phyloP scores from a whole-genome alignment of 2,888 invertebrate genomes.

The Aproaerema taeniolella region DNA sequence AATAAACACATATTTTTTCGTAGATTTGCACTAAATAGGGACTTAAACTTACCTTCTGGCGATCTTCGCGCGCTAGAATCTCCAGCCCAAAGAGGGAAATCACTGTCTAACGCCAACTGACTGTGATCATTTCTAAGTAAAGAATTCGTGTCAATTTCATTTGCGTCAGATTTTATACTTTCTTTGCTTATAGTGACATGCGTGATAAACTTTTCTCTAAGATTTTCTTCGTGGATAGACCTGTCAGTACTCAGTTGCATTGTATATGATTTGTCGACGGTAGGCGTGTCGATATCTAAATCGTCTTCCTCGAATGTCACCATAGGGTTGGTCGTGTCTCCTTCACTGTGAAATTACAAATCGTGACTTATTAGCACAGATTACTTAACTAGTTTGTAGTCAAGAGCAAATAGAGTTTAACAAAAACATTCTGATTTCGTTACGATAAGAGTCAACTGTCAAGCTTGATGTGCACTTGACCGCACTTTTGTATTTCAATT shows the following conservation, averaged over 20 bases:
- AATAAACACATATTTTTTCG: too few relatives aligned
- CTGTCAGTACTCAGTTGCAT: slow-evolving; percentile 20
- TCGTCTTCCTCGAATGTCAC: slow-evolving; percentile 92
- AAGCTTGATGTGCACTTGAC: too few relatives aligned
- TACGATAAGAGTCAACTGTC: too few relatives aligned
- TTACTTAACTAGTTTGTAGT: too few relatives aligned
- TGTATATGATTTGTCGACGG: slow-evolving; percentile 21
- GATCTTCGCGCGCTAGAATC: slow-evolving; percentile 85
- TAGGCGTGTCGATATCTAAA: slow-evolving; percentile 63
- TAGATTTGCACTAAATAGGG: too few relatives aligned
- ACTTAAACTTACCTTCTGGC: slow-evolving; percentile 81
- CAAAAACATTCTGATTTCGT: too few relatives aligned
- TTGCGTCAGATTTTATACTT: slow-evolving; percentile 12
- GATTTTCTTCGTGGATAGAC: slow-evolving; percentile 20
- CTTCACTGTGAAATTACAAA: slow-evolving; percentile 73
- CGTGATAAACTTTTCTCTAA: slow-evolving; percentile 33
- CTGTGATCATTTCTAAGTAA: slow-evolving; percentile 54
- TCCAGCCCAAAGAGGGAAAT: slow-evolving; percentile 77
- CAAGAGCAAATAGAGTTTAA: too few relatives aligned
- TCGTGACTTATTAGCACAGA: not conserved
- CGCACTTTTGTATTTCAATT: too few relatives aligned
- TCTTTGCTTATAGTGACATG: slow-evolving; percentile 32
- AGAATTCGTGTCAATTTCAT: slow-evolving; percentile 37
- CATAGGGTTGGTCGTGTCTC: slow-evolving; percentile 83
- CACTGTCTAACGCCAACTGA: slow-evolving; percentile 41